phyloP scores from a whole-genome alignment of 2,113 vertebrate genomes.

The Podarcis raffonei region DNA sequence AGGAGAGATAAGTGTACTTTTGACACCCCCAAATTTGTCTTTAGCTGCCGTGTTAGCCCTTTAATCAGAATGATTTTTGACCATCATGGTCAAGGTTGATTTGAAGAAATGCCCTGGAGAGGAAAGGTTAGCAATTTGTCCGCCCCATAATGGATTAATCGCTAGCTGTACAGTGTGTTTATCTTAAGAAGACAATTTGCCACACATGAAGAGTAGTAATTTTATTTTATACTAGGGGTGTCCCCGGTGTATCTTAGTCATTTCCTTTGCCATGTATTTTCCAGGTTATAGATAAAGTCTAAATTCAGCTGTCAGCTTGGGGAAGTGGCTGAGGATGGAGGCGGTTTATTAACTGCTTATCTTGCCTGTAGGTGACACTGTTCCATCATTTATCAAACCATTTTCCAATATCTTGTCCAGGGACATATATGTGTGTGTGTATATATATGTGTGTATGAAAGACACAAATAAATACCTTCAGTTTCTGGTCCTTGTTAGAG shows the following conservation, averaged over 20 bases:
- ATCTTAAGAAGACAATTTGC: constrained; percentile 28
- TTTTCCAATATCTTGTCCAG: constrained; percentile 65
- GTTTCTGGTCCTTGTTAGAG: constrained; percentile 6
- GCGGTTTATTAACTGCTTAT: constrained; percentile 31
- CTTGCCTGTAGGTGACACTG: constrained; percentile 82
- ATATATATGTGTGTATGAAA: neutral
- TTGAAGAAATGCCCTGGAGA: constrained; percentile 38
- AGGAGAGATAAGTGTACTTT: constrained; percentile 7
- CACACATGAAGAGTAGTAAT: constrained; percentile 30
- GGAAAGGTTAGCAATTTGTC: constrained; percentile 19
- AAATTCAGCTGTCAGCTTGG: constrained; percentile 30
- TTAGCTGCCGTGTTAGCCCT: constrained; percentile 40
- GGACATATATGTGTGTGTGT: constrained; percentile 57
- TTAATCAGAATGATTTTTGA: constrained; percentile 44
- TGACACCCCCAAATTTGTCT: constrained; percentile 29
- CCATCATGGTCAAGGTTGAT: constrained; percentile 28
- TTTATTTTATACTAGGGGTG: constrained; percentile 54
- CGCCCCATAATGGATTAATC: constrained; percentile 9
- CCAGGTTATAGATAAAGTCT: constrained; percentile 42
- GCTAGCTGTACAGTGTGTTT: constrained; percentile 37
- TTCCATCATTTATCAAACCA: constrained; percentile 70
- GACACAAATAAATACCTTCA: constrained; percentile 28
- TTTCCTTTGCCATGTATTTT: constrained; percentile 47
- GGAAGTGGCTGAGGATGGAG: neutral
- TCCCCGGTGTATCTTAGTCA: constrained; percentile 50